Evolutionary conservation across 2,113 vertebrate species (phyloP), one percentile per base, ranked within the genome.

Genomic region (Lamprotornis superbus): DNA sequence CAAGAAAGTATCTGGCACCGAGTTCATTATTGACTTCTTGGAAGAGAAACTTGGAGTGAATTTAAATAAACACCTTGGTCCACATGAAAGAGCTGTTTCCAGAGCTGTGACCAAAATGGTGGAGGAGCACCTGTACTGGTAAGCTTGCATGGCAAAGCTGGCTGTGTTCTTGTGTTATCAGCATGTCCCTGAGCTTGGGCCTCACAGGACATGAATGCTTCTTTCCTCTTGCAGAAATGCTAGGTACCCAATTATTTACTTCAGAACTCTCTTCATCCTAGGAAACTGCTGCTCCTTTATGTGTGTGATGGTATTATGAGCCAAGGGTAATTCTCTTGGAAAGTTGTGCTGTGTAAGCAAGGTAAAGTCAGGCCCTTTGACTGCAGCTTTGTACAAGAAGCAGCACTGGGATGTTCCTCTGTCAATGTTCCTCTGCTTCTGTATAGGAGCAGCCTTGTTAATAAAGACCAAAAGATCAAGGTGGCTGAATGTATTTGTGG

Each of bases 81-180:
- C 98, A 0, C 98, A 99, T 68, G 99, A 99, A 96, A 98, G 98
- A 98, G 99, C 99, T 5, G 96, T 99, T 94, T 99, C 99, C 60
- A 98, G 98, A 82, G 99, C 99, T 0, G 97, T 99, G 87, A 99
- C 99, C 84, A 99, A 98, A 96, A 99, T 99, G 99, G 99, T 99
- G 37, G 99, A 99, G 96, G 99, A 99, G 56, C 99, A 99, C 87
- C 98, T 99, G 47, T 99, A 99, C 96, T 99, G 99, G 99, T 99
- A 97, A 98, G 98, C 89, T 70, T 80, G 53, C 42, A 30, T 87
- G 71, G 55, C 11, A 9, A 30, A 55, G 59, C 78, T 78, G 76
- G 12, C 44, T 63, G 50, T 5, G 4, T 69, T 90, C 47, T 77
- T 20, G 30, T 53, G 49, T 79, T 59, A 16, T 67, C 68, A 61